These are phyloP conservation scores for Tenthredo scrophulariae DNA, from an alignment of 2,888 invertebrate species.

Conservation along the genomic window DNA sequence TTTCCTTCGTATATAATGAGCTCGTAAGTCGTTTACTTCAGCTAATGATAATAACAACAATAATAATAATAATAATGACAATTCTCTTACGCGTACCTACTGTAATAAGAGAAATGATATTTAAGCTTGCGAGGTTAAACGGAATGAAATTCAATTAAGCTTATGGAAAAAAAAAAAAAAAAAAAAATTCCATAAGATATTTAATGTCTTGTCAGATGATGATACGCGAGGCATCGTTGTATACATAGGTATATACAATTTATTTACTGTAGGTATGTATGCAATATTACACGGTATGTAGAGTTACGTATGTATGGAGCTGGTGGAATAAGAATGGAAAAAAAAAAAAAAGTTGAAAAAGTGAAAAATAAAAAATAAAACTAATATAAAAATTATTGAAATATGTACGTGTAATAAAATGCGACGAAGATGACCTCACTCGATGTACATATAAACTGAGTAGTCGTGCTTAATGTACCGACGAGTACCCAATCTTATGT, in stretches of 20 bases:
- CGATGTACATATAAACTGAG: not conserved
- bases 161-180: not conserved
- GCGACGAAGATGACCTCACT: conserved; percentile 7
- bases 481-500: conserved; percentile 8
- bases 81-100: not conserved
- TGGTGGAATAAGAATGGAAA: not conserved
- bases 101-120: conserved; percentile 15
- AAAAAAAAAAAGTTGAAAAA: not conserved
- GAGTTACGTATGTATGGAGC: too few relatives aligned
- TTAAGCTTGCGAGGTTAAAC: not conserved
- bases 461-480: not conserved
- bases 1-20: conserved; percentile 12
- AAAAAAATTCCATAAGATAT: conserved; percentile 20
- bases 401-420: not conserved
- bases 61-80: conserved; percentile 6
- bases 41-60: conserved; percentile 12
- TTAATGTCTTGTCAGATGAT: conserved; percentile 29
- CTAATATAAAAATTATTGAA: not conserved
- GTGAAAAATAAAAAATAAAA: not conserved
- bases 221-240: not conserved
- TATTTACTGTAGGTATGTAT: not conserved
- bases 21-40: conserved; percentile 12
- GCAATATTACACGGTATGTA: too few relatives aligned
- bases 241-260: not conserved
- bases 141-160: conserved; percentile 23